A percentile compares a stretch with the other conserved stretches of the same genome.
These are phyloP conservation scores for Microcebus jonahi DNA, from an alignment of 2,113 vertebrate species.

Conservation along the genomic window DNA sequence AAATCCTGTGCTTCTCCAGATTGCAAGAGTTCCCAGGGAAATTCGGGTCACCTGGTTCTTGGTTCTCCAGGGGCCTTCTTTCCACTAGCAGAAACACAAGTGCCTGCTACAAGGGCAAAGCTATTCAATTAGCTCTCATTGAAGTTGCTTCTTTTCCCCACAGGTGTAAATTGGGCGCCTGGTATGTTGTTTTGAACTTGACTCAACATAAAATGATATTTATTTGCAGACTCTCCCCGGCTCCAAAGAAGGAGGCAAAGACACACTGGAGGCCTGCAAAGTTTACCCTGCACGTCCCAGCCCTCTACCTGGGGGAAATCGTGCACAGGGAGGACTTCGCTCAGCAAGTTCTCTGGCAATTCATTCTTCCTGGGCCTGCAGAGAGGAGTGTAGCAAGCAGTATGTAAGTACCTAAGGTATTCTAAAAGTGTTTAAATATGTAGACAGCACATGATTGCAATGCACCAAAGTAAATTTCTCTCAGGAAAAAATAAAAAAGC, in stretches of 20 bases:
- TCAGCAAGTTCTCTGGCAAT: slow-evolving; percentile 9
- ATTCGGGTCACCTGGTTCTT: slow-evolving; percentile 36
- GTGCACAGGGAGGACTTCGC: not conserved
- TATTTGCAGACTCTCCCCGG: slow-evolving; percentile 48
- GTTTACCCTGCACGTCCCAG: slow-evolving; percentile 13
- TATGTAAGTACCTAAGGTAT: not conserved
- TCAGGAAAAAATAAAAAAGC: not conserved
- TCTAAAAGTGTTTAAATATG: slow-evolving; percentile 20
- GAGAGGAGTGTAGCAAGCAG: not conserved
- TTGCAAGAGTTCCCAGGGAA: slow-evolving; percentile 57
- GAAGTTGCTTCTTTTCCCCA: slow-evolving; percentile 68
- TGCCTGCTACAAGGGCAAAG: slow-evolving; percentile 53
- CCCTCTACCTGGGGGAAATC: slow-evolving; percentile 44
- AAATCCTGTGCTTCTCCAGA: slow-evolving; percentile 16
- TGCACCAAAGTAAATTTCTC: not conserved
- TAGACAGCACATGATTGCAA: not conserved
- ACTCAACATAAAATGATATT: slow-evolving; percentile 69
- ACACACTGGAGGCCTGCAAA: not conserved
- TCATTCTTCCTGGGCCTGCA: not conserved
- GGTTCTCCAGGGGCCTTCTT: slow-evolving; percentile 52
- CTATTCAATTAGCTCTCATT: slow-evolving; percentile 72
- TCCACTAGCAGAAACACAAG: slow-evolving; percentile 53
- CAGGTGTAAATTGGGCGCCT: slow-evolving; percentile 71
- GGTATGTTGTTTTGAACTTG: slow-evolving; percentile 69
- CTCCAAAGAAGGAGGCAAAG: slow-evolving; percentile 36